These are phyloP conservation scores for Pristionchus exspectatus DNA, from an alignment of 2,888 invertebrate genomes.

Conservation along the genomic window DNA sequence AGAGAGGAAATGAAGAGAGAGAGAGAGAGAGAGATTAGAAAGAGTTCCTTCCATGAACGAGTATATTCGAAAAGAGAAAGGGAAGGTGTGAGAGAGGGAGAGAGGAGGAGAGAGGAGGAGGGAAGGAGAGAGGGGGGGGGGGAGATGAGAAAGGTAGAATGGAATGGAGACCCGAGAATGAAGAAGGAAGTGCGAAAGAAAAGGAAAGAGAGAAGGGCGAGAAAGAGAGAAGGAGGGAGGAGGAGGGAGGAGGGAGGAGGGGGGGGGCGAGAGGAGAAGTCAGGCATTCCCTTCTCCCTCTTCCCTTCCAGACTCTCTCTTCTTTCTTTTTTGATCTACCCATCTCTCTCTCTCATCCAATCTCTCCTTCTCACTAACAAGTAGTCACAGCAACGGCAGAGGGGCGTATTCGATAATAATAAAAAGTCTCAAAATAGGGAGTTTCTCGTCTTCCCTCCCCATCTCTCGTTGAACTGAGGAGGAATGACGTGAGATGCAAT, in stretches of 20 bases:
- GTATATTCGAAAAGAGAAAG: constrained; percentile 48
- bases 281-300: constrained; percentile 26
- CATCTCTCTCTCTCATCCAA: constrained; percentile 52
- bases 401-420: background rate
- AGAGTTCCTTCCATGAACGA: background rate
- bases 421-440: background rate
- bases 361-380: constrained; percentile 57
- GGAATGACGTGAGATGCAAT: constrained; percentile 16
- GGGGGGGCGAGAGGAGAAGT: constrained; percentile 34
- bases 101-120: constrained; percentile 15
- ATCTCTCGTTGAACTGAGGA: background rate
- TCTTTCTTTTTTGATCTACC: constrained; percentile 57
- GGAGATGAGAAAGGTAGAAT: constrained; percentile 12
- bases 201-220: constrained; percentile 25
- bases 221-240: constrained; percentile 37
- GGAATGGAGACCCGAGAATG: constrained; percentile 41
- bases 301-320: constrained; percentile 52
- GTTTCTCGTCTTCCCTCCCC: background rate
- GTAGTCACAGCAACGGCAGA: constrained; percentile 36
- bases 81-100: background rate
- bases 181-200: constrained; percentile 7
- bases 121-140: constrained; percentile 33
- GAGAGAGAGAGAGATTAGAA: background rate
- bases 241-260: background rate
- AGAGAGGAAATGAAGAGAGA: background rate